These are phyloP conservation scores for Synodontis membranacea DNA, from an alignment of 2,113 vertebrate species.

Conservation along the genomic window DNA sequence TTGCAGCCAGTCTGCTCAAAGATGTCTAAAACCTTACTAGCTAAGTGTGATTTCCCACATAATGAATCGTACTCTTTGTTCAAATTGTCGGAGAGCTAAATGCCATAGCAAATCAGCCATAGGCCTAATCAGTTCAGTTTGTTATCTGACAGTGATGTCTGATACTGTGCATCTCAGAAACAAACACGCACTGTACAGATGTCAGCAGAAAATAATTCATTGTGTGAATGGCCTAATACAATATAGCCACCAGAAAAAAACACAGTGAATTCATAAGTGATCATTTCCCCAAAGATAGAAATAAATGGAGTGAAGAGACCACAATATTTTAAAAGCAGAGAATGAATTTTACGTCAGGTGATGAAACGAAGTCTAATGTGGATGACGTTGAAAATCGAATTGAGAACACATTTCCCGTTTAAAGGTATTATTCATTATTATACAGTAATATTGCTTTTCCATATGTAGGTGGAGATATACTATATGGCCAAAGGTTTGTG, in stretches of 20 bases:
- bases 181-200: not conserved
- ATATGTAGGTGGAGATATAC: not conserved
- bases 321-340: not conserved
- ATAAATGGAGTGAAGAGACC: not conserved
- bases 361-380: not conserved
- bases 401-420: not conserved
- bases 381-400: not conserved
- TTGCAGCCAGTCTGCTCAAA: not conserved
- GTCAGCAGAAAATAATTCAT: not conserved
- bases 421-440: not conserved
- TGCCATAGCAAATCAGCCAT: not conserved
- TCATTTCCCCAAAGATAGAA: not conserved
- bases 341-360: not conserved
- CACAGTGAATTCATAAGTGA: not conserved
- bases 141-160: not conserved
- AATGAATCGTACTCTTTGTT: not conserved
- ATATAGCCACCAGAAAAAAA: not conserved
- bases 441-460: not conserved
- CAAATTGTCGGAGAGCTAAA: not conserved
- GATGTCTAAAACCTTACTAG: not conserved
- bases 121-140: no score
- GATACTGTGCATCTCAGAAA: not conserved
- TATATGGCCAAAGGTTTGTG: not conserved
- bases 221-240: not conserved
- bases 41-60: not conserved